Evolutionary conservation across 2,888 invertebrate genomes (phyloP).

Genomic region (Eupelmus urozonus): DNA sequence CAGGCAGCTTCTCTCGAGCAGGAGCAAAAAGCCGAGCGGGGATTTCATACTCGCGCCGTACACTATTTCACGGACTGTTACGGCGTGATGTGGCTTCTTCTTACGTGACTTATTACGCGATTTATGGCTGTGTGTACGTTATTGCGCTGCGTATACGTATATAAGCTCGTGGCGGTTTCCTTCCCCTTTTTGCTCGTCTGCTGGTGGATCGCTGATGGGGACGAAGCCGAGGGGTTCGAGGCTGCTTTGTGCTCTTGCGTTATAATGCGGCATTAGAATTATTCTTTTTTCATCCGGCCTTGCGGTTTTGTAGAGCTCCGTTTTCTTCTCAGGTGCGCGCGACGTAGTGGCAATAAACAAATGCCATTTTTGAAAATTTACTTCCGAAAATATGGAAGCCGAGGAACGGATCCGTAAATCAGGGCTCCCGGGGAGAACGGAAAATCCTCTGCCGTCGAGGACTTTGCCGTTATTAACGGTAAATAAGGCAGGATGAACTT

Average conservation of each 20-base stretch:
- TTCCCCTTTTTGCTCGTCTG: too few species aligned
- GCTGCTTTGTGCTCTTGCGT: conserved; percentile 2
- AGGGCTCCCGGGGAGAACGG: conserved; percentile 1
- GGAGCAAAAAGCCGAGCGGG: conserved; percentile 5
- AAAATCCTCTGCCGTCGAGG: conserved; percentile 9
- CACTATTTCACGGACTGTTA: conserved; percentile 57
- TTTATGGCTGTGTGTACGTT: conserved; percentile 53
- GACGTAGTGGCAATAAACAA: too few species aligned
- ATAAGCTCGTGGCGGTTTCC: too few species aligned
- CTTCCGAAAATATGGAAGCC: too few species aligned
- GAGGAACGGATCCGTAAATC: conserved; percentile 22
- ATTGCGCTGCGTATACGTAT: not conserved
- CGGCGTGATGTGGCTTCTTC: not conserved
- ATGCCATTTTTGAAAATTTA: too few species aligned
- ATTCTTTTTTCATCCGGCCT: not conserved
- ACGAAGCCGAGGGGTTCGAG: too few species aligned
- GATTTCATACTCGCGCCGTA: conserved; percentile 39
- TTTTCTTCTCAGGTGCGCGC: too few species aligned
- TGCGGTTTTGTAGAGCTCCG: not conserved
- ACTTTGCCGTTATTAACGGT: conserved; percentile 41
- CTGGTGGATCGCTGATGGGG: too few species aligned
- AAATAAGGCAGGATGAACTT: conserved; percentile 51
- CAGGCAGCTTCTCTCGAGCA: not conserved
- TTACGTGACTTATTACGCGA: conserved; percentile 59
- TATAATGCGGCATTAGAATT: conserved; percentile 34